Conservation (phyloP, 2,113 vertebrate species). For the Sinocyclocheilus grahami region DNA sequence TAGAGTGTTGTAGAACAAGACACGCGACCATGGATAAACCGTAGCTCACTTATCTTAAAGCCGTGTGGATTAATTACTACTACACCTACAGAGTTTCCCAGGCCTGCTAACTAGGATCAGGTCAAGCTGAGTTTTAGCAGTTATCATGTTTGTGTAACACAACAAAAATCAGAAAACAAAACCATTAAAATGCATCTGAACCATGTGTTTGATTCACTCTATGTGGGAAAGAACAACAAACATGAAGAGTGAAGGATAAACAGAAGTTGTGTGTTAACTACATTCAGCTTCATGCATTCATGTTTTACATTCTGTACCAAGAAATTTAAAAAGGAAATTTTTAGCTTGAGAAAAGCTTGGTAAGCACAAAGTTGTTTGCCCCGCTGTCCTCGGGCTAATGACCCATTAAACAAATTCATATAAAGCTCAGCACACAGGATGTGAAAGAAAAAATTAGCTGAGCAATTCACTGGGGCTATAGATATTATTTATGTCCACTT, state of each 20-base stretch:
- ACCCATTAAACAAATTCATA: neutral
- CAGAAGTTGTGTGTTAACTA: slow-evolving; percentile 1
- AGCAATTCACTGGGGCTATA: neutral
- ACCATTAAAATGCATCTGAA: neutral
- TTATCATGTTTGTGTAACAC: neutral
- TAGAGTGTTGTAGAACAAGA: neutral
- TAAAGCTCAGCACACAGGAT: neutral
- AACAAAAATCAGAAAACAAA: neutral
- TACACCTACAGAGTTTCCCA: neutral
- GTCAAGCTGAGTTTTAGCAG: neutral
- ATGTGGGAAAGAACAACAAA: neutral
- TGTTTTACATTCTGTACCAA: slow-evolving; percentile 57
- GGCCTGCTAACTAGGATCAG: neutral
- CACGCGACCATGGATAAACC: slow-evolving; percentile 2
- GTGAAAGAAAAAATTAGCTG: neutral
- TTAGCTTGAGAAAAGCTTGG: neutral
- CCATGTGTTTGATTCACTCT: neutral
- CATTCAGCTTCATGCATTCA: neutral
- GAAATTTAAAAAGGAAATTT: slow-evolving; percentile 8
- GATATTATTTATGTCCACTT: neutral
- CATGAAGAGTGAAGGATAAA: neutral
- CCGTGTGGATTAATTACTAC: neutral
- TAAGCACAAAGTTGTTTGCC: neutral
- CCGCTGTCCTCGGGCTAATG: neutral
- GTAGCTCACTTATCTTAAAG: neutral